Evolutionary conservation across 2,888 invertebrate species (phyloP).

Genomic region (Caenorhabditis sp.): DNA sequence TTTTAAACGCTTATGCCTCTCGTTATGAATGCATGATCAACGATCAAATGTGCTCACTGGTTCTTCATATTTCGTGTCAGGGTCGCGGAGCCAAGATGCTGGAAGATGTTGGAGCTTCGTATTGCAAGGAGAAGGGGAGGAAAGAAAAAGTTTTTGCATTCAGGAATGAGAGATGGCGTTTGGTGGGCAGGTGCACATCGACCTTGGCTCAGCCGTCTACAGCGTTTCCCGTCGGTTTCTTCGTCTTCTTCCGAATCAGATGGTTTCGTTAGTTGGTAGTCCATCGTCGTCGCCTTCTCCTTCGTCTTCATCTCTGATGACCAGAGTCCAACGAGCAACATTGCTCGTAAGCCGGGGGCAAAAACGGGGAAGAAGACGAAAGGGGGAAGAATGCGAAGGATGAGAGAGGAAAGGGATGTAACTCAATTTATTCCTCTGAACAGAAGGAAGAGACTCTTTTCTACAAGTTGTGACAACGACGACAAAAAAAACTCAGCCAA

Average conservation of each 20-base stretch:
- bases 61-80: conserved; percentile 51
- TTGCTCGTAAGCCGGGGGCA: conserved; percentile 35
- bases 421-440: conserved; percentile 55
- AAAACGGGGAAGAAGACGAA: conserved; percentile 33
- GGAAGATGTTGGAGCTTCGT: background rate
- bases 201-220: conserved; percentile 1
- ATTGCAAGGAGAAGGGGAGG: conserved; percentile 6
- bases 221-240: background rate
- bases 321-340: conserved; percentile 50
- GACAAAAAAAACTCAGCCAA: conserved; percentile 16
- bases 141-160: conserved; percentile 10
- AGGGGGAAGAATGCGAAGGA: conserved; percentile 16
- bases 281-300: background rate
- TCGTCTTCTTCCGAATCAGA: conserved; percentile 44
- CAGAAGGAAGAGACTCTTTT: conserved; percentile 46
- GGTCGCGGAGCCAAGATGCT: conserved; percentile 27
- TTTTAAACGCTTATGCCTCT: conserved; percentile 45
- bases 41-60: conserved; percentile 39
- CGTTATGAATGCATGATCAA: conserved; percentile 53
- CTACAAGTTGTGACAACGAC: conserved; percentile 31
- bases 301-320: conserved; percentile 28
- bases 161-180: conserved; percentile 33
- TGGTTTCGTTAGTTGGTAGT: conserved; percentile 45
- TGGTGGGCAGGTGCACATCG: conserved; percentile 57
- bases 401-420: conserved; percentile 25